phyloP scores from a whole-genome alignment of 2,797 vertebrate species.

The Gymnocypris eckloni region DNA sequence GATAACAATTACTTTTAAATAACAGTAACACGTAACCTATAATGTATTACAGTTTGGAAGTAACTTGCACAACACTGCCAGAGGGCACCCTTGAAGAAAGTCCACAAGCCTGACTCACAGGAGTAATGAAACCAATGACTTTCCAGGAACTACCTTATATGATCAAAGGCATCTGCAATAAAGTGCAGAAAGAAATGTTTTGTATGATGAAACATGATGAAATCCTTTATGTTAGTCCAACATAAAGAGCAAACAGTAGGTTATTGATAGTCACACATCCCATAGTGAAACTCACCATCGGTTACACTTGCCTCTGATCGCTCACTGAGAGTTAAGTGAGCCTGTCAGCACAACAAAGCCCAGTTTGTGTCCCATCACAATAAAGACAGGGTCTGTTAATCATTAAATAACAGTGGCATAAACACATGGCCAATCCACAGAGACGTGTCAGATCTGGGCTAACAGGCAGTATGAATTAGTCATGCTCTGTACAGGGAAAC shows the following conservation, averaged over 20 bases:
- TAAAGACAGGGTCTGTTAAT: constrained; percentile 45
- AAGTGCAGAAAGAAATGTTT: not conserved
- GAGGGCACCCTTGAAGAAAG: not conserved
- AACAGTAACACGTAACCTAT: too few species aligned
- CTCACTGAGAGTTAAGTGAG: constrained; percentile 41
- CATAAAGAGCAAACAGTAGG: constrained; percentile 7
- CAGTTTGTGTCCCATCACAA: constrained; percentile 37
- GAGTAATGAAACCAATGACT: not conserved
- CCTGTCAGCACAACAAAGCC: constrained; percentile 35
- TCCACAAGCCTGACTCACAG: not conserved
- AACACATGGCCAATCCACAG: constrained; percentile 28
- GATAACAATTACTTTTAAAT: too few species aligned
- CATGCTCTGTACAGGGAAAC: constrained; percentile 24
- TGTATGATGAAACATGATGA: not conserved
- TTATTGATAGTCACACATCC: constrained; percentile 20
- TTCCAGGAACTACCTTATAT: not conserved
- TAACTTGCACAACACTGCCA: too few species aligned
- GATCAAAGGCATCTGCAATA: not conserved
- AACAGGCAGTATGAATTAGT: constrained; percentile 49
- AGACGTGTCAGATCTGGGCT: constrained; percentile 44
- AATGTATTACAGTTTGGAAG: too few species aligned
- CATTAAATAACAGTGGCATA: constrained; percentile 48
- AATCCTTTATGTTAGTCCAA: not conserved
- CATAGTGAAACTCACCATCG: not conserved
- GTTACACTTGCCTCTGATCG: not conserved